These are phyloP conservation scores for Pinna nobilis DNA, from an alignment of 1,140 invertebrate genomes.

Conservation along the genomic window DNA sequence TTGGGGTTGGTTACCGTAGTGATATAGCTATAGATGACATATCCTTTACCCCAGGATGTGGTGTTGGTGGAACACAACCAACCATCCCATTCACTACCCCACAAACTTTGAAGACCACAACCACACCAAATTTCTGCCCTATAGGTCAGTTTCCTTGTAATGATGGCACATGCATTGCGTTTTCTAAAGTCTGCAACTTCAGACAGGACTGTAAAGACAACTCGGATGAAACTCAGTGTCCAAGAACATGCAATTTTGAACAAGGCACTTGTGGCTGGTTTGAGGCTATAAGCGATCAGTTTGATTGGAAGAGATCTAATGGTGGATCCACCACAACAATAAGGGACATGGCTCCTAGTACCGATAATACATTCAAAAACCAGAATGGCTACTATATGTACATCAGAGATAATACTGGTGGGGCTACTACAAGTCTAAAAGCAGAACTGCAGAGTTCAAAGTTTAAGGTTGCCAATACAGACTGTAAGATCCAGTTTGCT, in stretches of 20 bases:
- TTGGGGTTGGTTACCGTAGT: constrained; percentile 81
- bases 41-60: constrained; percentile 70
- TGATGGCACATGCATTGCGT: constrained; percentile 56
- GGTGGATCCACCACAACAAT: constrained; percentile 39
- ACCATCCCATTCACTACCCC: constrained; percentile 19
- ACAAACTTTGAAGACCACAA: constrained; percentile 31
- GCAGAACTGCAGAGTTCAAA: constrained; percentile 51
- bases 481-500: constrained; percentile 78
- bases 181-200: constrained; percentile 80
- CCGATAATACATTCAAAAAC: constrained; percentile 45
- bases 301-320: constrained; percentile 56
- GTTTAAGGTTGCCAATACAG: constrained; percentile 45
- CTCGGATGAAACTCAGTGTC: constrained; percentile 63
- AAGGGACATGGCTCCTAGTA: constrained; percentile 45
- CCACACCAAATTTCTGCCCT: constrained; percentile 52
- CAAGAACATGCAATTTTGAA: constrained; percentile 58
- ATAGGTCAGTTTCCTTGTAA: constrained; percentile 60
- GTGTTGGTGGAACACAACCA: constrained; percentile 34
- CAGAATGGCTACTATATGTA: constrained; percentile 58
- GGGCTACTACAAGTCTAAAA: constrained; percentile 31
- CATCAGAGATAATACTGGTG: constrained; percentile 51
- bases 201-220: constrained; percentile 76
- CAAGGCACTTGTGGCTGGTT: constrained; percentile 56
- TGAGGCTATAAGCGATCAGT: constrained; percentile 47
- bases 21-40: constrained; percentile 86